Base-by-base conservation (phyloP, 2,888 invertebrate species). In the Agrochola circellaris region DNA sequence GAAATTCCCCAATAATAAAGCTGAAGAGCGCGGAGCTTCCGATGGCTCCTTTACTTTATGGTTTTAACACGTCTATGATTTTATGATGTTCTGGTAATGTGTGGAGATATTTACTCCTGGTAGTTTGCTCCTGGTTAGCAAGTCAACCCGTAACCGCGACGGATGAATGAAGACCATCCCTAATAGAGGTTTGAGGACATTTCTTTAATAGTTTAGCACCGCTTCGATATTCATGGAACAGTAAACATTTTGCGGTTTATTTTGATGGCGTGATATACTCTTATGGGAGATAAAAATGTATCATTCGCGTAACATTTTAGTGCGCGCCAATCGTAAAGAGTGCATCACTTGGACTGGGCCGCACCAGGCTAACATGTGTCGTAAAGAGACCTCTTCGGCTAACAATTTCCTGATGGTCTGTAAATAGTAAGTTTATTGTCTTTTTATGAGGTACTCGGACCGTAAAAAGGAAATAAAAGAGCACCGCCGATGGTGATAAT, bases 401-500 rank as follows among this genome's bases (percentile, higher is more conserved):
- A 96, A 96, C 96, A 96, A 96, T 96, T 96, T 96, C 96, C 96
- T 96, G 96, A 96, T 96, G 96, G 96, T 96, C 97, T 97, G 96
- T 97, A 97, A 97, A 97, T 97, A 97, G 96, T 96, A 96, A 96
- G 96, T 97, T 97, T 97, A 97, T 95, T 96, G 96, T 96, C 95
- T 96, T 97, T 97, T 97, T 97, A 97, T 97, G 97, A 97, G 97
- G 96, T 97, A 97, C 97, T 97, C 96, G 95, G 96, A 96, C 96
- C 96, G 96, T 97, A 97, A 97, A 97, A 97, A 97, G 95, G 97
- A 96, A 97, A 97, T 97, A 97, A 97, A 97, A 97, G 96, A 96
- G 97, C 96, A 96, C 96, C 96, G 96, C 97, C 96, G 96, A 96
- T 96, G 96, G 97, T 95, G 97, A 96, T 96, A 96, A 96, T 96